Percentiles rank a stretch among this genome's conserved stretches.
phyloP scores from a whole-genome alignment of 30 jellyfish, hydroid and myxozoan genomes.

The Cassiopea xamachana region DNA sequence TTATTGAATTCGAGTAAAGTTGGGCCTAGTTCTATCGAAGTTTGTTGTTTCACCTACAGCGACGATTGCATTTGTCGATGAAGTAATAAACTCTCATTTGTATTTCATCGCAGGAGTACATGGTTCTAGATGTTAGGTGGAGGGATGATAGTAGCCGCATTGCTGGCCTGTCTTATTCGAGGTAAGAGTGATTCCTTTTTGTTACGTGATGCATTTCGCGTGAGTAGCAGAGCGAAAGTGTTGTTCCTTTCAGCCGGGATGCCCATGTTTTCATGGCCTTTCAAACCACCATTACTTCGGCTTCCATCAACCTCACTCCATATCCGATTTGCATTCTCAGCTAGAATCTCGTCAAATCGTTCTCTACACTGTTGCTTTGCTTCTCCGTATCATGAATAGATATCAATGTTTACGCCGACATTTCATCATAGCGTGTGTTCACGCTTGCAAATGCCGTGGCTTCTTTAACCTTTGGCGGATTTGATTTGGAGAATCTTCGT shows the following conservation, averaged over 20 bases:
- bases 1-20: conserved; percentile 31
- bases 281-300: neutral
- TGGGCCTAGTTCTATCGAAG: neutral
- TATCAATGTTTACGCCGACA: neutral
- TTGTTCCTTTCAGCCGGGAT: neutral
- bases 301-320: neutral
- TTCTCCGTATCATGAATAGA: neutral
- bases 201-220: conserved; percentile 10
- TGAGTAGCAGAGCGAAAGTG: neutral
- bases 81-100: neutral
- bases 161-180: conserved; percentile 12
- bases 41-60: neutral
- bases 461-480: neutral
- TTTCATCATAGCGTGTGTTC: neutral
- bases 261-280: neutral
- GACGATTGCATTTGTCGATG: neutral
- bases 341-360: neutral
- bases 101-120: conserved; percentile 36
- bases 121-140: conserved; percentile 30
- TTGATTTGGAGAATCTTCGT: neutral
- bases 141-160: neutral
- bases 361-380: neutral
- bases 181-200: neutral
- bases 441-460: neutral
- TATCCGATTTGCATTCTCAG: neutral